These are phyloP conservation scores for Dilophus febrilis DNA, from an alignment of 2,888 invertebrate genomes.

Conservation along the genomic window DNA sequence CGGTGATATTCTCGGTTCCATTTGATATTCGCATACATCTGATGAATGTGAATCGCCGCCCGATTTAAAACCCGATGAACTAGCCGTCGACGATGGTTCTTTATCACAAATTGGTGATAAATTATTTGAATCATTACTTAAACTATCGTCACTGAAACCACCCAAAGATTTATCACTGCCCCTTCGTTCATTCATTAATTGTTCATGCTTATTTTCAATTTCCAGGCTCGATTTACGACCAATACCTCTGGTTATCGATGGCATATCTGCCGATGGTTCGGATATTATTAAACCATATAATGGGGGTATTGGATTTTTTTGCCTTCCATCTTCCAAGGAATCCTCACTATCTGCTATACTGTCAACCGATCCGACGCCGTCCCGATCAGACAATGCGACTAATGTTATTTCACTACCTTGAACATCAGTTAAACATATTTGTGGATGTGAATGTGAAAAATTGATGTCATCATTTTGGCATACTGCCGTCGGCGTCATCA, in stretches of 20 bases:
- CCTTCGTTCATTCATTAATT: constrained; percentile 39
- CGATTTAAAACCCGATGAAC: constrained; percentile 41
- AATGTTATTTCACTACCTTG: constrained; percentile 68
- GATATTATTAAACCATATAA: constrained; percentile 45
- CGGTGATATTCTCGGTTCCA: constrained; percentile 27
- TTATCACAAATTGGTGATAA: constrained; percentile 38
- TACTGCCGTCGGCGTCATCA: constrained; percentile 12
- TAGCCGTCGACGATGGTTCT: constrained; percentile 35
- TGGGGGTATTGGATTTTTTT: too few relatives aligned
- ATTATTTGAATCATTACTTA: constrained; percentile 46
- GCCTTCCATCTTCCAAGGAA: constrained; percentile 40
- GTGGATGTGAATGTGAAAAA: constrained; percentile 43
- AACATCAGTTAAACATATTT: constrained; percentile 85
- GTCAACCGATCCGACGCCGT: constrained; percentile 53
- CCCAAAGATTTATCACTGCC: constrained; percentile 53
- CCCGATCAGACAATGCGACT: constrained; percentile 55
- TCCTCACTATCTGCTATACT: constrained; percentile 58
- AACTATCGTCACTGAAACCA: constrained; percentile 53
- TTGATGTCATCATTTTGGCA: constrained; percentile 11
- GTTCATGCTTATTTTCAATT: constrained; percentile 27
- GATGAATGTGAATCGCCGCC: constrained; percentile 34
- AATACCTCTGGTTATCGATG: constrained; percentile 65
- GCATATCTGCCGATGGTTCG: constrained; percentile 55
- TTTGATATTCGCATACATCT: constrained; percentile 36
- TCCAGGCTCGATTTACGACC: constrained; percentile 52